A percentile compares a stretch with the other conserved stretches of the same genome.
phyloP scores from a whole-genome alignment of 2,888 invertebrate genomes.

The Apodemia mormo region DNA sequence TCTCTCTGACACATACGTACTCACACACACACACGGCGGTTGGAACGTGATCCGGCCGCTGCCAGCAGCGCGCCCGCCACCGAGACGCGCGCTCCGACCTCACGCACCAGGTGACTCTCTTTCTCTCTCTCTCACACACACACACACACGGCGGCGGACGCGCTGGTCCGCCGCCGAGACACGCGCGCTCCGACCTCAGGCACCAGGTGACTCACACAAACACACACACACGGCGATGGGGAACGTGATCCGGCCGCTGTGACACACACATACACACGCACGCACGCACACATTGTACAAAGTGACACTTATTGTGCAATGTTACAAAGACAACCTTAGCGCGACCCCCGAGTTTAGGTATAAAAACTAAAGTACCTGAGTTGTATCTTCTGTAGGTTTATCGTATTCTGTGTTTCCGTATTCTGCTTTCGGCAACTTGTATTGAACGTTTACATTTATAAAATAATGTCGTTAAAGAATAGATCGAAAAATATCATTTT shows the following conservation, averaged over 20 bases:
- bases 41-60: constrained; percentile 93
- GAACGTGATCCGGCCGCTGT: constrained; percentile 91
- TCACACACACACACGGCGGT: constrained; percentile 26
- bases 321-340: too few relatives aligned
- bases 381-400: too few relatives aligned
- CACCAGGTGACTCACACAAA: too few relatives aligned
- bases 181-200: constrained; percentile 41
- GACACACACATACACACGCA: constrained; percentile 10
- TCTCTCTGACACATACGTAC: constrained; percentile 33
- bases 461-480: too few relatives aligned
- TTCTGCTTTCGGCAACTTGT: too few relatives aligned
- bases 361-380: too few relatives aligned
- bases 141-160: constrained; percentile 85
- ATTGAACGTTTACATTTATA: too few relatives aligned
- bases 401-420: too few relatives aligned
- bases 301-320: background rate
- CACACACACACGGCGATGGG: too few relatives aligned
- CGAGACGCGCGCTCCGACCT: constrained; percentile 39
- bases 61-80: constrained; percentile 82
- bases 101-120: constrained; percentile 46
- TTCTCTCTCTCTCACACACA: constrained; percentile 32
- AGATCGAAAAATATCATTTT: too few relatives aligned
- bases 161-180: constrained; percentile 79
- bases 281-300: constrained; percentile 6
- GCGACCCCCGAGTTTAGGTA: too few relatives aligned